Base-by-base conservation (phyloP, 1,140 invertebrate species). In the Monochamus saltuarius region DNA sequence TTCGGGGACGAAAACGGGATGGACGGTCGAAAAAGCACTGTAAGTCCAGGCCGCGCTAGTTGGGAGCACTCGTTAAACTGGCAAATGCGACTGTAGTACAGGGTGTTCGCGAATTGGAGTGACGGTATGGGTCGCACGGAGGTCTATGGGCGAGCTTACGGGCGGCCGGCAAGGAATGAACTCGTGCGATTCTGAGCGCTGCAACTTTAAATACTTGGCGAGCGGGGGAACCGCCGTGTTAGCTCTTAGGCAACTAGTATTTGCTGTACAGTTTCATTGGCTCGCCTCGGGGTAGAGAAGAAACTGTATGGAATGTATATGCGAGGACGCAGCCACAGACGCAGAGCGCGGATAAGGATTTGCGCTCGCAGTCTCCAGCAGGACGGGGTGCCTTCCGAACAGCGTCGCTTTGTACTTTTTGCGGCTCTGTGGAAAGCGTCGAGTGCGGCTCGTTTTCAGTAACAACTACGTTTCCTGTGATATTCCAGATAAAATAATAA, bases 131-230 rank as follows among this genome's bases (percentile, higher is more conserved):
- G 39, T 7, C 39, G 39, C 39, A 17, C 22, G 39, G 16, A n/a
- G 39, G 39, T 3, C 16, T 16, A 38, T 34, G 11, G 7, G 39
- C 39, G 39, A 42, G 22, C 22, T 29, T 29, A 29, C 2, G 2
- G 39, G n/a, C 50, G 50, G 50, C 50, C 34, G 36, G 36, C 50
- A 35, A 13, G 17, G n/a, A 45, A 29, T 45, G 34, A 56, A 56
- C 54, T 56, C 35, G 42, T 46, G 43, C 54, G 40, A 47, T 45
- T 45, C 54, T 56, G 19, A 6, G 54, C 39, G 29, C 17, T 13
- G 40, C 54, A 56, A 56, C 17, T 56, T 56, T 56, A 56, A 56
- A 56, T 56, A 56, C 17, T 56, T 29, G 11, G 19, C 37, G 43
- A 34, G 54, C 40, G 40, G 54, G 54, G 54, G 54, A 35, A 46